A percentile compares a stretch with the other conserved stretches of the same genome.
phyloP scores from a whole-genome alignment of 2,888 invertebrate species.

The Dicroscelio sp. region DNA sequence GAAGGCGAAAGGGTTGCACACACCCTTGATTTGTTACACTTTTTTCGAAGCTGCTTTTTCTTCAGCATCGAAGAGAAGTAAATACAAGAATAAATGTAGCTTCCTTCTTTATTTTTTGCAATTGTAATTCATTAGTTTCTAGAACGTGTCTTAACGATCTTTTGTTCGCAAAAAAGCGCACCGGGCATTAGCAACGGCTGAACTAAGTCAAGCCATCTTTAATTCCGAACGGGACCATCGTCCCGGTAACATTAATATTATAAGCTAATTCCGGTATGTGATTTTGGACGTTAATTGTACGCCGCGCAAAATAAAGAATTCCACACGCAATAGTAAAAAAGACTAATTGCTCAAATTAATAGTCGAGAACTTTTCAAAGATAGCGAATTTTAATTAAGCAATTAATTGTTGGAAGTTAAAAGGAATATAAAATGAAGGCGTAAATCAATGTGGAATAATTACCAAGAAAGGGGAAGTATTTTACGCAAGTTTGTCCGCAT shows the following conservation, averaged over 20 bases:
- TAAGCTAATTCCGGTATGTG: constrained; percentile 53
- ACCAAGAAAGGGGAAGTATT: constrained; percentile 13
- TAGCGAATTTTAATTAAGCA: constrained; percentile 69
- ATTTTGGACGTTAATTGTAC: constrained; percentile 57
- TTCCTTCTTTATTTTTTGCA: constrained; percentile 49
- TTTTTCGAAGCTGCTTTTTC: not conserved
- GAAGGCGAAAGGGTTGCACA: too few species aligned
- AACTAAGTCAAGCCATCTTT: constrained; percentile 38
- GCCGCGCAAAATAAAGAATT: constrained; percentile 54
- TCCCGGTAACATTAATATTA: constrained; percentile 57
- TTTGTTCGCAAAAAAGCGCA: constrained; percentile 47
- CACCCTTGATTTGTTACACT: too few species aligned
- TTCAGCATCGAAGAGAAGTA: constrained; percentile 12
- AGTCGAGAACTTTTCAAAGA: constrained; percentile 62
- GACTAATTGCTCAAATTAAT: constrained; percentile 69
- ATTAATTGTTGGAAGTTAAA: constrained; percentile 70
- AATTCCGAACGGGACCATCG: constrained; percentile 53
- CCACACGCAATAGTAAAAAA: constrained; percentile 43
- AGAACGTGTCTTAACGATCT: constrained; percentile 37
- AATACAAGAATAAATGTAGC: constrained; percentile 24
- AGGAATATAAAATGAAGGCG: constrained; percentile 62
- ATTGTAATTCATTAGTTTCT: constrained; percentile 47
- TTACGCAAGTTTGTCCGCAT: constrained; percentile 16
- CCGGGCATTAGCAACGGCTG: constrained; percentile 46
- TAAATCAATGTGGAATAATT: constrained; percentile 74